These are phyloP conservation scores for Vireo altiloquus DNA, from an alignment of 2,113 vertebrate species.

Conservation along the genomic window DNA sequence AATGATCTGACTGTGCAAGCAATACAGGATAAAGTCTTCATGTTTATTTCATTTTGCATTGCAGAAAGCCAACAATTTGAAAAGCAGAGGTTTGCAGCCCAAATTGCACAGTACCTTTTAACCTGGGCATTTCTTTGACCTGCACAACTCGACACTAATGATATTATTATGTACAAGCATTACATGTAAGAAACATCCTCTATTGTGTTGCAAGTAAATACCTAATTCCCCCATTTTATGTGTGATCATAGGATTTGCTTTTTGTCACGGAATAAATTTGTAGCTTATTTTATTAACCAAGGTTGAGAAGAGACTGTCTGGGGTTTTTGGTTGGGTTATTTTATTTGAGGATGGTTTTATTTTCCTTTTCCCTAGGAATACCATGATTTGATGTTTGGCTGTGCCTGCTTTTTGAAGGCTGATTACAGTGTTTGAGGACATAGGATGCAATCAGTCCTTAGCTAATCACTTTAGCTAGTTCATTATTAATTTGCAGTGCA, in stretches of 20 bases:
- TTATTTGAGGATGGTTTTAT: neutral
- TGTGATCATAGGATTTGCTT: neutral
- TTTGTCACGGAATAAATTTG: neutral
- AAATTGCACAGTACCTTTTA: neutral
- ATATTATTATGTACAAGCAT: neutral
- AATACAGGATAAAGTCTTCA: neutral
- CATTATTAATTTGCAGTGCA: neutral
- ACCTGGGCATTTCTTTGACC: neutral
- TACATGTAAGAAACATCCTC: neutral
- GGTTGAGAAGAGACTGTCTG: neutral
- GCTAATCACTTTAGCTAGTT: neutral
- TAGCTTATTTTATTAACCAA: neutral
- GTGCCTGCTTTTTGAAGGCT: neutral
- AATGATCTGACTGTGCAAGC: constrained; percentile 39
- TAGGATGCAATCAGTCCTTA: neutral
- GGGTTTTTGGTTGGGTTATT: neutral
- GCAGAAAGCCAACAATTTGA: neutral
- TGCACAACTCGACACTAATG: neutral
- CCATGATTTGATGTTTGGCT: neutral
- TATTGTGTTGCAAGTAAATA: neutral
- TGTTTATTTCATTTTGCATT: neutral
- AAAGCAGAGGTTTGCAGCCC: neutral
- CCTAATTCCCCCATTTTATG: neutral
- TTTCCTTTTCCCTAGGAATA: neutral
- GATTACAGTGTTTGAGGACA: neutral